A percentile compares a stretch with the other conserved stretches of the same genome.
phyloP scores from a whole-genome alignment of 2,888 invertebrate species.

The Diadromus collaris region DNA sequence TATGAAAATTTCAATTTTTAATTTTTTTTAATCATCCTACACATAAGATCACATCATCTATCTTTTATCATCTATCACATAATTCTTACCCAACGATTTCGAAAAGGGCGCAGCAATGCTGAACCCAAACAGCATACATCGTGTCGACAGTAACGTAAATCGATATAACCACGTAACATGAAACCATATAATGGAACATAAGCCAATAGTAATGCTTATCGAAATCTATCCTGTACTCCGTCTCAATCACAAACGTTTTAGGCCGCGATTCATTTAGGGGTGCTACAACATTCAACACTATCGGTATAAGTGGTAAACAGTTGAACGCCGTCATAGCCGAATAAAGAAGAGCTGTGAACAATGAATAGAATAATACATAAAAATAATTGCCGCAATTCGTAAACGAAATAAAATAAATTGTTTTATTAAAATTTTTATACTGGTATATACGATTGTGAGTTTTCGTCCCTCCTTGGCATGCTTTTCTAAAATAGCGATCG shows the following conservation, averaged over 20 bases:
- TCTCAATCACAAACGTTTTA: slow-evolving; percentile 51
- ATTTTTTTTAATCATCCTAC: background rate
- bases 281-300: slow-evolving; percentile 54
- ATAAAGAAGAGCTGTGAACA: slow-evolving; percentile 29
- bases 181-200: slow-evolving; percentile 53
- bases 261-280: slow-evolving; percentile 60
- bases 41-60: too few species aligned
- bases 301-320: slow-evolving; percentile 49
- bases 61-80: background rate
- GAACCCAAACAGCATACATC: slow-evolving; percentile 47
- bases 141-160: slow-evolving; percentile 54
- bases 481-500: slow-evolving; percentile 28
- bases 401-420: background rate
- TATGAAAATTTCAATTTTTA: too few species aligned
- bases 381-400: background rate
- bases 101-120: slow-evolving; percentile 62
- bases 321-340: slow-evolving; percentile 10
- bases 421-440: slow-evolving; percentile 14
- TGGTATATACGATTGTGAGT: slow-evolving; percentile 22
- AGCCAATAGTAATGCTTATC: slow-evolving; percentile 59
- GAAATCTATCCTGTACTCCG: slow-evolving; percentile 62
- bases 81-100: slow-evolving; percentile 55
- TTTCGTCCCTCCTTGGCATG: slow-evolving; percentile 28
- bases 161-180: slow-evolving; percentile 35
- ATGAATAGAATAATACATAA: background rate